Evolutionary conservation across 1,140 invertebrate genomes (phyloP).

Genomic region (Babylonia areolata): DNA sequence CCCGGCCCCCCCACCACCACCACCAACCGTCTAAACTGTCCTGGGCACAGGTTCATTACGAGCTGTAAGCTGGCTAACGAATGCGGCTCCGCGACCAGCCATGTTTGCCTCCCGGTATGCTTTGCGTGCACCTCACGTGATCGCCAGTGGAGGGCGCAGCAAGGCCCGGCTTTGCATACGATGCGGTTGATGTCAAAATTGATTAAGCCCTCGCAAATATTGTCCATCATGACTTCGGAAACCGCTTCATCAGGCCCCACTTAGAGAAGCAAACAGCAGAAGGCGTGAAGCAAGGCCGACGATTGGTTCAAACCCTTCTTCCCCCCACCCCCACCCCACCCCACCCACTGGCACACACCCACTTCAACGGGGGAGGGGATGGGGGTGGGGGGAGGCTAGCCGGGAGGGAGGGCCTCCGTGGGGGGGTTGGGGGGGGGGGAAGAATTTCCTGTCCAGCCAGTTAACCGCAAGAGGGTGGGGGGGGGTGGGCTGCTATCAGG

Average conservation of each 20-base stretch:
- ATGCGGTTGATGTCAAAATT: conserved; percentile 20
- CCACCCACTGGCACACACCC: neutral
- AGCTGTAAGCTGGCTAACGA: neutral
- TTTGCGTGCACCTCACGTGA: neutral
- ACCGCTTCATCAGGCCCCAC: conserved; percentile 36
- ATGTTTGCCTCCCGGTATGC: too few species aligned
- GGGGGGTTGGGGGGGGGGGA: too few species aligned
- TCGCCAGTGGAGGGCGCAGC: neutral
- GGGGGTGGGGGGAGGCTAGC: too few species aligned
- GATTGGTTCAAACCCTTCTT: neutral
- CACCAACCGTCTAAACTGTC: too few species aligned
- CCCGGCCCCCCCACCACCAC: too few species aligned
- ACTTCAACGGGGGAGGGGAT: too few species aligned
- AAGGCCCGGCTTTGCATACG: neutral
- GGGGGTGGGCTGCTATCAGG: too few species aligned
- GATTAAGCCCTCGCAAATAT: conserved; percentile 33
- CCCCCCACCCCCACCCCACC: neutral
- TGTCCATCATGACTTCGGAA: conserved; percentile 38
- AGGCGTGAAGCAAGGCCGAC: conserved; percentile 15
- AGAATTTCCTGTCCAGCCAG: neutral
- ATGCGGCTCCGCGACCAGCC: neutral
- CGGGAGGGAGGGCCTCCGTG: too few species aligned
- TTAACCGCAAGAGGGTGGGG: neutral
- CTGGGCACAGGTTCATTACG: too few species aligned
- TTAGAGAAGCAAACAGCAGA: conserved; percentile 33